A percentile compares a stretch with the other conserved stretches of the same genome.
Conservation (phyloP, 2,113 vertebrate genomes). For the Prunella fulvescens region DNA sequence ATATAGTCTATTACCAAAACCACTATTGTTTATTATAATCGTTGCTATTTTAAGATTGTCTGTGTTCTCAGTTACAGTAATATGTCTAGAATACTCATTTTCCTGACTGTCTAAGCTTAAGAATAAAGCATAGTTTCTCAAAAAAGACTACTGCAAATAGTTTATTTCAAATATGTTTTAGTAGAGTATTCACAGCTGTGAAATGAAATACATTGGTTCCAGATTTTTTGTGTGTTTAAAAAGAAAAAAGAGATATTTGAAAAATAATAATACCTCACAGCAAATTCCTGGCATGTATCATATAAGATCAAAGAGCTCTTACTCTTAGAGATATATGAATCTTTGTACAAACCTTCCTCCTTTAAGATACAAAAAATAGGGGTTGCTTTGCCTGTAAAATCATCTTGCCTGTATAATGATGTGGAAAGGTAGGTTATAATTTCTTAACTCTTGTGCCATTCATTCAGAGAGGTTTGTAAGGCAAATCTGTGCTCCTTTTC, state of each 20-base stretch:
- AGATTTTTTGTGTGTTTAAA: background rate
- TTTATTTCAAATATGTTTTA: background rate
- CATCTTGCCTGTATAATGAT: background rate
- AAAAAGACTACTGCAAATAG: background rate
- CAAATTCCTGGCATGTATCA: background rate
- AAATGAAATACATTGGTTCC: background rate
- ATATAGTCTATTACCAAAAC: background rate
- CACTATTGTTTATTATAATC: conserved; percentile 10
- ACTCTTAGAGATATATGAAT: background rate
- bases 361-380: background rate
- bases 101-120: background rate
- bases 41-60: conserved; percentile 10
- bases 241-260: background rate
- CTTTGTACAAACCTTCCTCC: background rate
- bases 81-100: background rate
- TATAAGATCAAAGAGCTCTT: background rate
- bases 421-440: background rate
- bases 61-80: background rate
- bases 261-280: background rate
- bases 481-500: background rate
- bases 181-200: background rate
- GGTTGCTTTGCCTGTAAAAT: background rate
- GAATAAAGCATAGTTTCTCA: background rate
- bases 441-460: background rate
- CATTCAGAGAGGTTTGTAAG: background rate